Conservation (phyloP, 1,140 invertebrate genomes). For the Prorops nasuta region DNA sequence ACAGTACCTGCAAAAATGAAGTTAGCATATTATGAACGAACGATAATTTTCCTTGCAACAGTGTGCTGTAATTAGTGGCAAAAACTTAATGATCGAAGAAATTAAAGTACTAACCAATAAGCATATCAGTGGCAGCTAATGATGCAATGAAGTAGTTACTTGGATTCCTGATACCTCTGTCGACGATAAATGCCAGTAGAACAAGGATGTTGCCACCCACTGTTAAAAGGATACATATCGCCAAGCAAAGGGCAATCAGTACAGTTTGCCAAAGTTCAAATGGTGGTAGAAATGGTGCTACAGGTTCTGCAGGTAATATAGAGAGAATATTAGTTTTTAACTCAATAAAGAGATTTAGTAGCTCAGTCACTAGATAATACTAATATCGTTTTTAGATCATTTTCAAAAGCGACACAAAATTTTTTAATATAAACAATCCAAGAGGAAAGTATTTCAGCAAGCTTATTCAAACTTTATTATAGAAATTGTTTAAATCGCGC, state of each 20-base stretch:
- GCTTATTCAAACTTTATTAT: too few species aligned
- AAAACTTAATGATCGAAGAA: neutral
- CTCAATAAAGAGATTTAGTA: too few species aligned
- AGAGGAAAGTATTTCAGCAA: too few species aligned
- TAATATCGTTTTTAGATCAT: too few species aligned
- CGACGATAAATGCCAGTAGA: conserved; percentile 93
- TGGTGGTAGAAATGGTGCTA: conserved; percentile 71
- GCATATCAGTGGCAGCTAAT: conserved; percentile 94
- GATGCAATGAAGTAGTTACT: conserved; percentile 99
- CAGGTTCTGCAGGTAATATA: conserved; percentile 28
- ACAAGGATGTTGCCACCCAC: conserved; percentile 96
- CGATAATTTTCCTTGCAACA: conserved; percentile 3
- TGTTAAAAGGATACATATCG: conserved; percentile 87
- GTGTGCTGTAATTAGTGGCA: neutral
- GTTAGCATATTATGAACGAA: too few species aligned
- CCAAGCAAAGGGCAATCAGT: conserved; percentile 86
- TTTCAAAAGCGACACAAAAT: too few species aligned
- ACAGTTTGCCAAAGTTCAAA: conserved; percentile 90
- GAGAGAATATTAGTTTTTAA: too few species aligned
- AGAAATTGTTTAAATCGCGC: too few species aligned
- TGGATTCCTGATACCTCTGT: conserved; percentile 95
- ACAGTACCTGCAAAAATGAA: conserved; percentile 74
- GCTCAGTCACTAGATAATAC: too few species aligned
- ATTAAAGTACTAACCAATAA: conserved; percentile 77
- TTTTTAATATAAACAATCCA: too few species aligned